Evolutionary conservation across 2,113 vertebrate genomes (phyloP), one percentile per base, ranked within the genome.

Genomic region (Arenaria interpres): DNA sequence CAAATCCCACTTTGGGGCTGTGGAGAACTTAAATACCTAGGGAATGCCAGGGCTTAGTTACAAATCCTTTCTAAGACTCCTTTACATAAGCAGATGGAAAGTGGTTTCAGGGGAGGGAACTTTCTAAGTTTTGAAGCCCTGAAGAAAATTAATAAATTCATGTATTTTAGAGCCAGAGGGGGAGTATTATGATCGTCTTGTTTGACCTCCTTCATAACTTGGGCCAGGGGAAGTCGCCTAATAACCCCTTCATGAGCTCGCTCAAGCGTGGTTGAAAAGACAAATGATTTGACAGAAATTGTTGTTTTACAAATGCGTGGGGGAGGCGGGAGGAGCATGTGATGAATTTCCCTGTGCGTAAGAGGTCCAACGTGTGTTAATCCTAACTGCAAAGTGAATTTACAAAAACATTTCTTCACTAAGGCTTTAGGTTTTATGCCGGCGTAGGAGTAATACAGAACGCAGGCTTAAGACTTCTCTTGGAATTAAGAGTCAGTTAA

Each of bases 401-500:
- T 75, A 60, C 72, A 21, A 5, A 83, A 95, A 9, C 33, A 39
- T 67, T 96, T 91, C 71, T 95, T 84, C 37, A 41, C 76, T 25
- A 7, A 76, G 62, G 86, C 73, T 88, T 85, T 88, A 67, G 82
- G 66, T 86, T 93, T 96, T 96, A 18, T 43, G 41, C 68, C 5
- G 11, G 59, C 1, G 1, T 87, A 81, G 87, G 76, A 81, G 78
- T 60, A 76, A 89, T 41, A 19, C 84, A 62, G 74, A 81, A 32
- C 6, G 9, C 54, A 78, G 79, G 85, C 71, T 92, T 94, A 94
- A 60, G 84, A 68, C 73, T 91, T 93, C 53, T 77, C 75, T 48
- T 85, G 94, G 93, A 96, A 97, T 97, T 95, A 95, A 96, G 79
- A 93, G 56, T 69, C 46, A 48, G 77, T 97, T 96, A 96, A 96